Base-by-base conservation (phyloP, 2,888 invertebrate genomes). In the Sphaeridia pumilis region DNA sequence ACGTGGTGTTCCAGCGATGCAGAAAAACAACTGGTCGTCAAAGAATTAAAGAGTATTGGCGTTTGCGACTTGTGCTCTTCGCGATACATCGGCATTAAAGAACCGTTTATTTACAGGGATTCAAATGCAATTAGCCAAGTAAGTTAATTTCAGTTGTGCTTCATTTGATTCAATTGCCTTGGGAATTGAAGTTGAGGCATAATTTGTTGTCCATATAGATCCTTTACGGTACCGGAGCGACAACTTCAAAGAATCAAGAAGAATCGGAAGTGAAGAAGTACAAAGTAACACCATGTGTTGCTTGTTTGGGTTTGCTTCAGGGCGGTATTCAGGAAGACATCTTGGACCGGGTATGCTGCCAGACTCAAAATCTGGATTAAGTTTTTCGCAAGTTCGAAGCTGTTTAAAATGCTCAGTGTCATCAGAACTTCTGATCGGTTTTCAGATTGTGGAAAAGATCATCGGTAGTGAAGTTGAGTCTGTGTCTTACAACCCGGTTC, bases 221-320 rank as follows among this genome's bases (percentile, higher is more conserved):
- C 20, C 38, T 38, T 14, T 38, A 17, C 17, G 38, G 38, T n/a
- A n/a, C n/a, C n/a, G n/a, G n/a, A n/a, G n/a, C n/a, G n/a, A n/a
- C n/a, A n/a, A n/a, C n/a, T n/a, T n/a, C n/a, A n/a, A n/a, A n/a
- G n/a, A n/a, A n/a, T n/a, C n/a, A n/a, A n/a, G n/a, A n/a, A 7
- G 31, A 31, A 31, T 38, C 38, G 12, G 38, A 17, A 12, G 38
- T 38, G 38, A 79, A 78, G 66, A 73, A 72, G 56, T 65, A 69
- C 4, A 78, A 78, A 57, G 58, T 67, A 0, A 73, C 72, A 59
- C 70, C 77, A 0, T 89, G 89, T 65, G 69, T 77, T 0, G 76
- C 78, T 46, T 89, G 88, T 67, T 70, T 88, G 4, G 85, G 84
- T 1, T 71, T 87, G 4, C 75, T 88, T 48, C 80, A 84, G 65